A percentile compares a stretch with the other conserved stretches of the same genome.
Evolutionary conservation across 2,888 invertebrate genomes (phyloP).

Genomic region (Mesoligia furuncula): DNA sequence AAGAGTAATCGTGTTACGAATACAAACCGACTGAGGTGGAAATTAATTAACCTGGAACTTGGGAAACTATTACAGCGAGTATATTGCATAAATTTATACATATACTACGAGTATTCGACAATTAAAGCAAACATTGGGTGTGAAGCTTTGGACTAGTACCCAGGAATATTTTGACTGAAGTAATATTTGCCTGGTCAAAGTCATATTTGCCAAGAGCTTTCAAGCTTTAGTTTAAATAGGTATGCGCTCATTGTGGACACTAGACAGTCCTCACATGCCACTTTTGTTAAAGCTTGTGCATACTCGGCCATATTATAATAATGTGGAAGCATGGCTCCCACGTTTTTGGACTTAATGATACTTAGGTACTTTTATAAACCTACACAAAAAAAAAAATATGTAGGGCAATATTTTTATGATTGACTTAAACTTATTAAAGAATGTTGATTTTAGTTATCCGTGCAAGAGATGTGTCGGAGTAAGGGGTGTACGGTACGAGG

Average conservation of each 20-base stretch:
- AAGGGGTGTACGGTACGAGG: constrained; percentile 53
- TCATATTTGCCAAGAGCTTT: neutral
- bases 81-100: constrained; percentile 2
- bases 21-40: constrained; percentile 38
- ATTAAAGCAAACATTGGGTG: neutral
- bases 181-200: constrained; percentile 3
- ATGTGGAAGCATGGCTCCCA: too few relatives aligned
- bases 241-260: neutral
- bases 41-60: constrained; percentile 19
- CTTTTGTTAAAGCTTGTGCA: neutral
- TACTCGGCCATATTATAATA: neutral
- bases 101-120: constrained; percentile 6
- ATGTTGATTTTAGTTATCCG: constrained; percentile 41
- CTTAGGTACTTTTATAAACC: neutral
- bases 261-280: too few relatives aligned
- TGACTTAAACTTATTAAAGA: constrained; percentile 1
- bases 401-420: neutral
- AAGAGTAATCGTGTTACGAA: constrained; percentile 22
- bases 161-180: neutral
- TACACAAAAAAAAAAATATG: neutral
- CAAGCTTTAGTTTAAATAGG: neutral
- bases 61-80: constrained; percentile 2
- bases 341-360: neutral
- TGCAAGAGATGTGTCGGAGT: constrained; percentile 34
- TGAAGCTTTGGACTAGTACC: neutral